Base-by-base conservation (phyloP, 1,140 invertebrate species). In the Micrasema minimum region DNA sequence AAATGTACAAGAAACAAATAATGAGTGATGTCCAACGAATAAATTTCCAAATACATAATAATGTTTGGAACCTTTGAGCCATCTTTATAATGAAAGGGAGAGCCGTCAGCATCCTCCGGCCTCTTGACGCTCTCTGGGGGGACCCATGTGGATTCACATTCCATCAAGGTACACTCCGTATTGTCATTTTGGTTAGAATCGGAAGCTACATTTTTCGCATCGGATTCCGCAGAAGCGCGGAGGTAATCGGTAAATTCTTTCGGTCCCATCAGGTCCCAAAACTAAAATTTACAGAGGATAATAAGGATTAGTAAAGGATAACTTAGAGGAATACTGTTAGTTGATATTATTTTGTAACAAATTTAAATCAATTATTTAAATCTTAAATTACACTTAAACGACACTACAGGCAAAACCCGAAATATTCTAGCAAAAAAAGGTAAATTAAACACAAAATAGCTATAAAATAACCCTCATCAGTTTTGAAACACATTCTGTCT, bases 181-280 rank as follows among this genome's bases (percentile, higher is more conserved):
- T 66, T 73, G 48, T 74, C 72, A 61, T 70, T 70, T 62, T 74
- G 61, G 57, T 74, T 74, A 46, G 66, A 41, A 61, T 74, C 72
- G 2, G 62, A 46, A 11, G 43, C 41, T 18, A 50, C 46, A 41
- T 57, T 59, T 67, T 74, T 74, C 5, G 62, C 22, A 26, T 74
- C 72, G 12, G 62, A 70, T 59, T 66, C 70, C 11, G 41, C 64
- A 11, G 62, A 65, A 3, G 69, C 57, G 14, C 65, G 62, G n/a
- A 66, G 51, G 46, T 67, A 65, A 38, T 72, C 70, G n/a, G 37
- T 55, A 37, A 59, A 66, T 31, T 72, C 65, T 67, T 74, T 74
- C 16, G 64, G 45, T 22, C 64, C 51, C 38, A 71, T 53, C 57
- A 70, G 35, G 59, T 74, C 72, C 72, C 68, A 74, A 74, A 74